Base-by-base conservation (phyloP, 2,113 vertebrate species). In the Himantopus leucocephalus region DNA sequence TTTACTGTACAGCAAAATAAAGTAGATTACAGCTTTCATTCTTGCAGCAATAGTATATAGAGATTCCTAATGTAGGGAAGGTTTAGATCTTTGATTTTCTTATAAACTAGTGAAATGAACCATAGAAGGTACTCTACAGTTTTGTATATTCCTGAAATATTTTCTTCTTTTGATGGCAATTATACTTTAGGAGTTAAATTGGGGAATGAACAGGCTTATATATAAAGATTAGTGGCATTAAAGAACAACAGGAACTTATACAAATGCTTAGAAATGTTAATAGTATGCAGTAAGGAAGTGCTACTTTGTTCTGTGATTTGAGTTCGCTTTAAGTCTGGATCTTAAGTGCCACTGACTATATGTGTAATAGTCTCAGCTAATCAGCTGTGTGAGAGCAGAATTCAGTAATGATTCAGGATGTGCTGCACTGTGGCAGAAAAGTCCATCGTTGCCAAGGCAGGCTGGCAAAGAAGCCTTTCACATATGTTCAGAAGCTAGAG, bases 71-170 rank as follows among this genome's bases (percentile, higher is more conserved):
- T 53, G 35, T 15, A 72, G 58, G 15, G 10, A 30, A 17, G 11
- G 52, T 96, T 96, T 79, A 59, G 26, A 35, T 60, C n/a, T 88
- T 85, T 60, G 23, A 52, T 80, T 88, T 95, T 90, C 37, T 71
- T 47, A 53, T 26, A 32, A 77, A 72, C 4, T 30, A 53, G 20
- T 53, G 73, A 91, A 91, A 64, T 66, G 12, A 87, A 43, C 17
- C 14, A 12, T 7, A 24, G 60, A 72, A 64, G 12, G 62, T 64
- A 78, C 43, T 72, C 8, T 27, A 17, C 68, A 16, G 9, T 32
- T 73, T 72, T 85, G 34, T 91, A 4, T 72, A 48, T 21, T n/a
- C 2, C 2, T 62, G 43, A 90, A 70, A 43, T 55, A 3, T 26
- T 74, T 43, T 79, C 10, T 73, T 64, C 60, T 70, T 71, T 84